phyloP scores from a whole-genome alignment of 2,888 invertebrate genomes.

The Liodrosophila aerea region DNA sequence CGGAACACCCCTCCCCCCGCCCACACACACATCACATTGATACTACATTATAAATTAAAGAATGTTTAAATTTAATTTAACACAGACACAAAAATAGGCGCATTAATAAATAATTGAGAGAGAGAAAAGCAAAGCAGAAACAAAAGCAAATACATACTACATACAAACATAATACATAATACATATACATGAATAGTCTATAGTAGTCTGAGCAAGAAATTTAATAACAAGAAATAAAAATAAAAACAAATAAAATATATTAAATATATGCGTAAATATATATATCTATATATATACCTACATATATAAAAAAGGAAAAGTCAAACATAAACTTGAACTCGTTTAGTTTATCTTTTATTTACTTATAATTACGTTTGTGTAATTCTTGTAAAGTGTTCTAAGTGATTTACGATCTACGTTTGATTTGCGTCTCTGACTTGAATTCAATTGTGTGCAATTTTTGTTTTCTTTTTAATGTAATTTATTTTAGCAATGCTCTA shows the following conservation, averaged over 20 bases:
- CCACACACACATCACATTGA: slow-evolving; percentile 53
- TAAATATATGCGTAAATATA: slow-evolving; percentile 32
- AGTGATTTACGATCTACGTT: background rate
- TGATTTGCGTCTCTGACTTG: too few species aligned
- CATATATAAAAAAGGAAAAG: slow-evolving; percentile 12
- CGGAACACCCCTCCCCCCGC: too few species aligned
- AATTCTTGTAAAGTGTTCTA: slow-evolving; percentile 14
- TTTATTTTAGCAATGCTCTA: slow-evolving; percentile 49
- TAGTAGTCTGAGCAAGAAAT: slow-evolving; percentile 66
- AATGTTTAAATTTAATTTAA: slow-evolving; percentile 21
- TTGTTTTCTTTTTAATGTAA: slow-evolving; percentile 27
- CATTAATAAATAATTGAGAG: slow-evolving; percentile 47
- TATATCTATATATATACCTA: slow-evolving; percentile 20
- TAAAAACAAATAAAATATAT: slow-evolving; percentile 18
- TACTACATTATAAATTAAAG: slow-evolving; percentile 37
- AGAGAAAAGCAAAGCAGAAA: slow-evolving; percentile 4
- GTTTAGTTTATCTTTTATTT: slow-evolving; percentile 1
- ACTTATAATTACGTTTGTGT: background rate
- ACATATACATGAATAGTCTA: slow-evolving; percentile 55
- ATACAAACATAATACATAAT: slow-evolving; percentile 20
- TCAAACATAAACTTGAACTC: slow-evolving; percentile 8
- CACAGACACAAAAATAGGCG: slow-evolving; percentile 40
- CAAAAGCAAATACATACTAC: background rate
- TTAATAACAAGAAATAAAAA: slow-evolving; percentile 30
- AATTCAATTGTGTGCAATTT: slow-evolving; percentile 64